phyloP scores from a whole-genome alignment of 2,888 invertebrate species.

The Sinohyriopsis cumingii region DNA sequence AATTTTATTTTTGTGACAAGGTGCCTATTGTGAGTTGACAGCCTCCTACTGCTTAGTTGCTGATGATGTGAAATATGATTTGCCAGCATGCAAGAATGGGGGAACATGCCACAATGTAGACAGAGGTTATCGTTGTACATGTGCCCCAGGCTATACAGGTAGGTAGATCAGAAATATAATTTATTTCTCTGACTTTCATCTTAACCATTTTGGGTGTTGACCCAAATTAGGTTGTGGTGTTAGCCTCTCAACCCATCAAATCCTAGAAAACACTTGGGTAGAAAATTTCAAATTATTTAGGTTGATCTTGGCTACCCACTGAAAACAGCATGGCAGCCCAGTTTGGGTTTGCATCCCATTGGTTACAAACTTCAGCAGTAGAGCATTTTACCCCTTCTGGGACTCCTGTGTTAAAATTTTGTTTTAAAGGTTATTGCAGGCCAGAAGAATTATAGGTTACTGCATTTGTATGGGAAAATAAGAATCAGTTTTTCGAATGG shows the following conservation, averaged over 20 bases:
- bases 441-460: too few species aligned
- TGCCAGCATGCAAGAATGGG: constrained; percentile 53
- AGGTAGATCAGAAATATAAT: constrained; percentile 6
- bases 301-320: too few species aligned
- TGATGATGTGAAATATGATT: constrained; percentile 27
- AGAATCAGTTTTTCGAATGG: too few species aligned
- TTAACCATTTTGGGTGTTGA: not conserved
- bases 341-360: too few species aligned
- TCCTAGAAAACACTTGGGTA: not conserved
- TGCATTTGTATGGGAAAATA: too few species aligned
- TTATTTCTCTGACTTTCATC: not conserved
- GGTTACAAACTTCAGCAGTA: too few species aligned
- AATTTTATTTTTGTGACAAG: constrained; percentile 20
- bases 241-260: not conserved
- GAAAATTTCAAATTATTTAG: not conserved
- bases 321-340: too few species aligned
- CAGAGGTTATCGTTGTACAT: constrained; percentile 84
- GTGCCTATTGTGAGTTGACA: constrained; percentile 53
- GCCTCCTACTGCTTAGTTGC: constrained; percentile 51
- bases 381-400: too few species aligned
- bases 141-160: constrained; percentile 85
- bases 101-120: constrained; percentile 54
- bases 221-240: not conserved
- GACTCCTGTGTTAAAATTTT: too few species aligned
- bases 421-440: too few species aligned